Percentiles rank a stretch among this genome's conserved stretches.
These are phyloP conservation scores for Sorex araneus DNA, from an alignment of 2,113 vertebrate species.

Conservation along the genomic window DNA sequence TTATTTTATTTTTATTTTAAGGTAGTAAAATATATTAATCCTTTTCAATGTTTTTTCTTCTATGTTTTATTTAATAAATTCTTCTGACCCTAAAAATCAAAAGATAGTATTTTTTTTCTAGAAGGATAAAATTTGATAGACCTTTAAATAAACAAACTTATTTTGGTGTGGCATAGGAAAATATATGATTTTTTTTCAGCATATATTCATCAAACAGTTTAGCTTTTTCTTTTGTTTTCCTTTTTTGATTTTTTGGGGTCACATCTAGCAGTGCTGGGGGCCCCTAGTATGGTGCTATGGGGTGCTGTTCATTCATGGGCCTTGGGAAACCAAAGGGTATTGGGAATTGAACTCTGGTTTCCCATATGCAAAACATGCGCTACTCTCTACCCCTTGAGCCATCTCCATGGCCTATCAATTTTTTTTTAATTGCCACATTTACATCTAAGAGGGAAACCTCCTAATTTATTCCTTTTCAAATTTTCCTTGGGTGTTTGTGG, in stretches of 20 bases:
- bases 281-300: no score
- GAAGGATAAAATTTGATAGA: conserved; percentile 33
- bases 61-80: conserved; percentile 51
- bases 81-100: conserved; percentile 27
- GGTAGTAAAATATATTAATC: not conserved
- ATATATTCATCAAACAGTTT: conserved; percentile 25
- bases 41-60: conserved; percentile 55
- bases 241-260: no score
- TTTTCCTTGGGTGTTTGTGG: not conserved
- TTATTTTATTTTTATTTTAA: conserved; percentile 45
- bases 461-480: conserved; percentile 53
- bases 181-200: conserved; percentile 9
- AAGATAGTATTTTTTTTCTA: conserved; percentile 3
- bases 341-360: no score
- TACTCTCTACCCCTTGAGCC: no score
- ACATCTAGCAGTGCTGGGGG: no score
- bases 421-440: not conserved
- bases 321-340: no score
- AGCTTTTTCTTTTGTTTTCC: not conserved
- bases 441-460: not conserved
- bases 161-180: conserved; percentile 24
- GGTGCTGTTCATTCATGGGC: no score
- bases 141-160: conserved; percentile 40
- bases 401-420: not conserved
- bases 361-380: no score